Base-by-base conservation (phyloP, 1,140 invertebrate species). In the Panulirus ornatus region DNA sequence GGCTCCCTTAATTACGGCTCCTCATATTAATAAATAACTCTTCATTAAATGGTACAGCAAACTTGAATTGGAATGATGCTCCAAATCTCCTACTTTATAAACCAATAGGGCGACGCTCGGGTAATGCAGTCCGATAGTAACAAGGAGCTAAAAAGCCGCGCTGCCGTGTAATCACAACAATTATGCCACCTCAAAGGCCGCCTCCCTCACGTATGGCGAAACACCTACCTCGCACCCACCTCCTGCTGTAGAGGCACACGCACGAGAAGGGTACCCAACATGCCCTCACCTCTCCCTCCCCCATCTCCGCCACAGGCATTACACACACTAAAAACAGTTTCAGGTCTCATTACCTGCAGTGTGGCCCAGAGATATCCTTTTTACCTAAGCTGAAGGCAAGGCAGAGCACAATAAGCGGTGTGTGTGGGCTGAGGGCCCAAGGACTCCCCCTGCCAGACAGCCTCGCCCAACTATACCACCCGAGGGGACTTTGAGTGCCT, bases 341-440 rank as follows among this genome's bases (percentile, higher is more conserved):
- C 44, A 6, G 44, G 44, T 47, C 44, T 47, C 14, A 47, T n/a
- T n/a, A n/a, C n/a, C n/a, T n/a, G n/a, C n/a, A n/a, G n/a, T n/a
- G n/a, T n/a, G n/a, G n/a, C n/a, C n/a, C n/a, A n/a, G n/a, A n/a
- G n/a, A 47, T 6, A 47, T 47, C 5, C 44, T 47, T 14, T 47
- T 6, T 47, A 47, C 14, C 5, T 14, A 47, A 47, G 44, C 5
- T 47, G 14, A 47, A 47, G 14, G 44, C 5, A 47, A 47, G 44
- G 2, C 40, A 9, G 1, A 47, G n/a, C n/a, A 16, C 70, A 78
- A 30, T 78, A 54, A 76, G 44, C 8, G 27, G 42, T 27, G 51
- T 38, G 44, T 75, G 73, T 76, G 84, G 71, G 85, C 44, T 81
- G 85, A 58, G 44, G 9, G 51, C 85, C 79, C 85, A 88, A 88